Evolutionary conservation across 2,888 invertebrate genomes (phyloP).

Genomic region (Eumacrocentrus americanus): DNA sequence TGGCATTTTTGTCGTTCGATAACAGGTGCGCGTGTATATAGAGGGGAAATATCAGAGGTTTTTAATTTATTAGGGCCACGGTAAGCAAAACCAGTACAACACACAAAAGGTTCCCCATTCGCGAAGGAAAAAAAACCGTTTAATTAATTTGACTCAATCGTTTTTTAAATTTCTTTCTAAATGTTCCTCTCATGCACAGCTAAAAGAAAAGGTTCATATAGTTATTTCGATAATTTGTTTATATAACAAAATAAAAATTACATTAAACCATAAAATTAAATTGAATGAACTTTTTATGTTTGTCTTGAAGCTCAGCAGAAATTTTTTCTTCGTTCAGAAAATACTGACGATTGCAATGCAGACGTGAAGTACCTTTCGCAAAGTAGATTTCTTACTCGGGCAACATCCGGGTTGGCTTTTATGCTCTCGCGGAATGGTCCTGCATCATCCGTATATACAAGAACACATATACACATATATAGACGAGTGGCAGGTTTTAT

Average conservation of each 20-base stretch:
- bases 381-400: conserved; percentile 12
- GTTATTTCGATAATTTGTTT: too few relatives aligned
- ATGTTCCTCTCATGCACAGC: too few relatives aligned
- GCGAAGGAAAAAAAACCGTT: background rate
- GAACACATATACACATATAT: background rate
- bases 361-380: background rate
- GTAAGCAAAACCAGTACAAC: conserved; percentile 25
- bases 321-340: too few relatives aligned
- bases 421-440: background rate
- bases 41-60: conserved; percentile 37
- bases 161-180: too few relatives aligned
- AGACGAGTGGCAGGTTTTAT: conserved; percentile 18
- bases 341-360: background rate
- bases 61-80: conserved; percentile 42
- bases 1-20: conserved; percentile 55
- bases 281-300: too few relatives aligned
- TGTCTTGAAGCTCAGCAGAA: too few relatives aligned
- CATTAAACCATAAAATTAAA: too few relatives aligned
- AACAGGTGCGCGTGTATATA: conserved; percentile 49
- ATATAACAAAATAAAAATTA: too few relatives aligned
- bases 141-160: too few relatives aligned
- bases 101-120: too few relatives aligned
- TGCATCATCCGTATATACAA: background rate
- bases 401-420: conserved; percentile 6
- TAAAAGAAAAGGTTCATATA: too few relatives aligned